Base-by-base conservation (phyloP, 2,113 vertebrate species). In the Vanacampus margaritifer region DNA sequence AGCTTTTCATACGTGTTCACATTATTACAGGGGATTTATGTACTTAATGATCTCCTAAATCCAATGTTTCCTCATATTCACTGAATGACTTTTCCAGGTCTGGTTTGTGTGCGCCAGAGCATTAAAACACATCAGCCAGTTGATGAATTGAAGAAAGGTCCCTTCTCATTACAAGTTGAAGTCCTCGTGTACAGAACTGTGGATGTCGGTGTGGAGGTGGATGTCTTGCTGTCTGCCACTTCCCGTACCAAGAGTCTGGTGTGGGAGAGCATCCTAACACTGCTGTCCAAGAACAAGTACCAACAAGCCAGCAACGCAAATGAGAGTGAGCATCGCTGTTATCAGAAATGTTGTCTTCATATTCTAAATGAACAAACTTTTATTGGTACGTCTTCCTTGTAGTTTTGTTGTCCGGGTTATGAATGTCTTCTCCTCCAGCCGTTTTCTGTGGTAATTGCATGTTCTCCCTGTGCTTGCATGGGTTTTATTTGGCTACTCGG, bases 61-160 rank as follows among this genome's bases (percentile, higher is more conserved):
- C 11, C 5, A 39, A 39, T 23, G 21, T 60, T 54, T 66, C 13
- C 12, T 54, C 19, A 39, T 14, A 37, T 24, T 56, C 3, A 35
- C 7, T 37, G 3, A 58, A 12, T 51, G 23, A 5, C 1, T 56
- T 65, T 26, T 69, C 28, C 28, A 87, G 90, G 89, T 75, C 77
- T 92, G 5, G 17, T 83, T 19, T 36, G 71, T 23, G 80, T 90
- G 50, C 54, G 65, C 28, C 86, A 91, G 79, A 87, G 35, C 41
- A 17, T 91, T 54, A 83, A 70, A 72, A 84, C 83, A 26, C 63
- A 74, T 5, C 69, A 91, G 71, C 83, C 90, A 0, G 68, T 91
- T 10, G 89, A 92, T 69, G 90, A 91, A 68, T 73, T 91, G 79
- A 91, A 89, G 80, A 91, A 83, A 75, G 87, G 87, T 19, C 71